Evolutionary conservation across 2,888 invertebrate genomes (phyloP), one percentile per base, ranked within the genome.

Genomic region (Pomacea canaliculata): DNA sequence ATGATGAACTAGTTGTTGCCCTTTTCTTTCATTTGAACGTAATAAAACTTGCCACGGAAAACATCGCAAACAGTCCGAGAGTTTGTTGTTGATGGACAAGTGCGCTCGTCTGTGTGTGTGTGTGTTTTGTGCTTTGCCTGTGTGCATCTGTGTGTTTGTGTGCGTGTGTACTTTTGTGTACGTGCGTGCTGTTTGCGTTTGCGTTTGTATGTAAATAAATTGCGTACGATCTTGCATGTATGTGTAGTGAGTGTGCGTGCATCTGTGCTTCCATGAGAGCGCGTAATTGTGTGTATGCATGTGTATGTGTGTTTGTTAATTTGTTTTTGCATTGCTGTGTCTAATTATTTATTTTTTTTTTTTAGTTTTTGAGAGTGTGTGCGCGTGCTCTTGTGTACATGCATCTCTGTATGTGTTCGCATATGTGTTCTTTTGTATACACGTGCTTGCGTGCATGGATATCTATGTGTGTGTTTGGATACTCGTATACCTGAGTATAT

Each of bases 211-310:
- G 37, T 62, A 23, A 59, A 4, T 23, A 23, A 60, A 59, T 46
- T 71, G 71, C 4, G 60, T 59, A 60, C 7, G 60, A 59, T 59
- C 23, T 16, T 71, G 60, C 60, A 37, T 5, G 7, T 71, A 59
- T 60, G 70, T 70, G 70, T 70, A n/a, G 12, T 70, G 56, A 51
- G 70, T 70, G 70, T 51, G 70, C 51, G 70, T 70, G 70, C 51
- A 51, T 70, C 51, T 70, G 70, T 70, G 70, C 51, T 49, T 49
- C 3, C 4, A 48, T 69, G 70, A 19, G 51, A 19, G 70, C 46
- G 51, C 10, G 66, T 66, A 23, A n/a, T 18, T 66, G 4, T 66
- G 23, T 37, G 68, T 7, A 48, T 37, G 10, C 7, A 46, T 56
- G 68, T 68, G 68, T 68, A 46, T 68, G 68, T 68, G 68, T 68